Evolutionary conservation across 2,888 invertebrate genomes (phyloP).

Genomic region (Thereva unica): DNA sequence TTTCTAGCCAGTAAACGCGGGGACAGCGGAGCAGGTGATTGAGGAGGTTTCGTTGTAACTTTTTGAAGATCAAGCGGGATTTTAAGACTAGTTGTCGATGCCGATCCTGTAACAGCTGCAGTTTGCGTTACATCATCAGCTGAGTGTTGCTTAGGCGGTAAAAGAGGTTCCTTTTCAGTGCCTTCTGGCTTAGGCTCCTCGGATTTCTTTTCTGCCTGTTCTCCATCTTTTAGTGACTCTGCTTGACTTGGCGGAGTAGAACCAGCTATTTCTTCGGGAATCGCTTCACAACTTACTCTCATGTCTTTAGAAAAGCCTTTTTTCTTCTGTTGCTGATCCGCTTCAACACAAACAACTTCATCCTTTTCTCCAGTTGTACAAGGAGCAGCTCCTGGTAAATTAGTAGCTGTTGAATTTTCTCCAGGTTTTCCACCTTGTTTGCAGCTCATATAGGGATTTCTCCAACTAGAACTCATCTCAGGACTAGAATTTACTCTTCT

Average conservation of each 20-base stretch:
- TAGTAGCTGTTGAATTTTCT: constrained; percentile 45
- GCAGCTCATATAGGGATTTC: constrained; percentile 65
- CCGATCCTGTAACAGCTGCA: constrained; percentile 50
- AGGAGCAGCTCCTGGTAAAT: neutral
- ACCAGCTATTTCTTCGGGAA: constrained; percentile 83
- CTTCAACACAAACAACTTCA: constrained; percentile 34
- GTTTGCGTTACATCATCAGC: constrained; percentile 54
- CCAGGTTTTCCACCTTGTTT: constrained; percentile 48
- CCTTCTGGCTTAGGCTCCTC: neutral
- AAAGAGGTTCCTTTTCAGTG: constrained; percentile 35
- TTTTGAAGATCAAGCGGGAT: constrained; percentile 48
- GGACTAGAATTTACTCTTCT: constrained; percentile 88
- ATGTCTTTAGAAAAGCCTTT: constrained; percentile 76
- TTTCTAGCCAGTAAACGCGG: constrained; percentile 52
- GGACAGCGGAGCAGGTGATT: constrained; percentile 67
- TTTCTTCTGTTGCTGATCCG: constrained; percentile 51
- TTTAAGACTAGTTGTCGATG: constrained; percentile 52
- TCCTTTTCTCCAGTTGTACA: constrained; percentile 40
- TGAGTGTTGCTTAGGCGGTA: constrained; percentile 57
- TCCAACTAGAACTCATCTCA: constrained; percentile 89
- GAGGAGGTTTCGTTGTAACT: constrained; percentile 64
- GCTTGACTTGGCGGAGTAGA: constrained; percentile 71
- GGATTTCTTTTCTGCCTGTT: constrained; percentile 30
- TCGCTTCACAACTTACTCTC: constrained; percentile 86
- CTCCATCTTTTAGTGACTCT: constrained; percentile 49